Conservation (phyloP, 2,113 vertebrate species). For the Burhinus oedicnemus region DNA sequence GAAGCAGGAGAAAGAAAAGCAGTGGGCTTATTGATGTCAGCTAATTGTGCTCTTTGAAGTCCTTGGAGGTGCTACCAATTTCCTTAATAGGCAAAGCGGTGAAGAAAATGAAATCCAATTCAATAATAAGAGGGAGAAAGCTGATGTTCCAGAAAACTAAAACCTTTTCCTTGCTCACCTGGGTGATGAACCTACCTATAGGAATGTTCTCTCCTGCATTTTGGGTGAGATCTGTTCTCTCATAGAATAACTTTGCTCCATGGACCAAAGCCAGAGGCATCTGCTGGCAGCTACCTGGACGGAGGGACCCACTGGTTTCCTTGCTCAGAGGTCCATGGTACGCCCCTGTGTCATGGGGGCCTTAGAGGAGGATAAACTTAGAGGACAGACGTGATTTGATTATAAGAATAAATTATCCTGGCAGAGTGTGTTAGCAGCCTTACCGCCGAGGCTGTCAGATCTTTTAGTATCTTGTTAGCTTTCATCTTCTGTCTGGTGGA, state of each 20-base stretch:
- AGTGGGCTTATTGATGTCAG: not conserved
- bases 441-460: not conserved
- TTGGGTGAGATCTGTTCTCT: not conserved
- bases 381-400: not conserved
- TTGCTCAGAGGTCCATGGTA: not conserved
- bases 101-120: not conserved
- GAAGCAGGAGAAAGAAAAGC: not conserved
- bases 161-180: not conserved
- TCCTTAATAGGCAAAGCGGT: not conserved
- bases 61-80: not conserved
- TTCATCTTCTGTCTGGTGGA: not conserved
- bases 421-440: not conserved
- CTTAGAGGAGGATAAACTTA: not conserved
- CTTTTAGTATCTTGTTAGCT: not conserved
- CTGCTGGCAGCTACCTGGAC: not conserved
- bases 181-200: accelerated
- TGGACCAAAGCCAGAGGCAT: not conserved
- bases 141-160: not conserved
- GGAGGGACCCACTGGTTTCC: not conserved
- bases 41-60: not conserved
- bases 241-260: not conserved
- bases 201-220: not conserved
- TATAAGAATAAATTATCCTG: not conserved
- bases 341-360: accelerated
- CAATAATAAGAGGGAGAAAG: not conserved